Base-by-base conservation (phyloP, 1,140 invertebrate species). In the Tetramorium simillimum region DNA sequence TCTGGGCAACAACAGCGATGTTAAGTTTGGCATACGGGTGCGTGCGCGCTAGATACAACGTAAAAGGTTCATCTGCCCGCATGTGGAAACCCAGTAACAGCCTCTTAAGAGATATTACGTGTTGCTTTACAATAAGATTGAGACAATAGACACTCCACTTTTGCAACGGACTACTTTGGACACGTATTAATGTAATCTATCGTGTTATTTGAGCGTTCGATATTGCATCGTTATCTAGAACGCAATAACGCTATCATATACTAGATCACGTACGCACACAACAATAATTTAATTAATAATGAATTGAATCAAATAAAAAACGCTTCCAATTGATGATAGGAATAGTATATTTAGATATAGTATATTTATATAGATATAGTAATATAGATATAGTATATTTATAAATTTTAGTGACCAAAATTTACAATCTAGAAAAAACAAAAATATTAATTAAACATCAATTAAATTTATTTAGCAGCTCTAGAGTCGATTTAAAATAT, bases 91-190 rank as follows among this genome's bases (percentile, higher is more conserved):
- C 87, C 82, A 89, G 58, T 86, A 81, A 87, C 70, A 56, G 81
- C 62, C 67, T 6, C 77, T 85, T 78, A 49, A 87, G 85, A 90
- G 93, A 94, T 93, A 94, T 93, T 93, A 93, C 88, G 92, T 33
- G 33, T 94, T 93, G 90, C 92, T 81, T 76, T 84, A 33, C 82
- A 82, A 63, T 70, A 12, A 85, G 87, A 82, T 90, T 93, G 86
- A 93, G 91, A 94, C 93, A 93, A 94, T 92, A 91, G 88, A 91
- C 77, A 87, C 88, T 91, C 60, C 72, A 86, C 60, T 78, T 89
- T 85, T 58, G 84, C 58, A 58, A 86, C 72, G 63, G 60, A 28
- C 21, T 80, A 78, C n/a, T 51, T 86, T 82, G n/a, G 69, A 67
- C n/a, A 76, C 67, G 49, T 85, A 78, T 81, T 78, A 87, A 69